Evolutionary conservation across 35 echinoderm and acorn worm species (phyloP), one percentile per base, ranked within the genome.

Genomic region (Diadema setosum): DNA sequence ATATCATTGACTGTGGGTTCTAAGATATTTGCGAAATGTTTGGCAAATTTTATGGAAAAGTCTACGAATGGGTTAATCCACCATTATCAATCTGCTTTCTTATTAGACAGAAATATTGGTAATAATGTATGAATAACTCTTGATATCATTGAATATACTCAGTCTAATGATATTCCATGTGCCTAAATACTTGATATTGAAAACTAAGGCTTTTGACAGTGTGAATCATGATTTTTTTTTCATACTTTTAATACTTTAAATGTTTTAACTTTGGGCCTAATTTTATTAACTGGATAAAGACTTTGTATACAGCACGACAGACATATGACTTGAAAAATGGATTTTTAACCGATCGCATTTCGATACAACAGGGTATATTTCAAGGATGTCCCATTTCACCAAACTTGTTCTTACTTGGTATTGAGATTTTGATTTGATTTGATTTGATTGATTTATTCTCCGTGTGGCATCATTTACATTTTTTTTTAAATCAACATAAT

Each of bases 161-260:
- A 58, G 5, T 5, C 17, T 58, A 20, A 84, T 58, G 30, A 84
- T 33, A 84, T 84, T 12, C 82, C 84, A 8, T 32, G 64, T 5
- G 35, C 64, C 24, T 26, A 48, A 5, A 36, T 73, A 14, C 3
- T 74, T 2, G 64, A 87, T 73, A 70, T 87, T 20, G 85, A 87
- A 49, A n/a, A n/a, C n/a, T n/a, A 87, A 87, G 29, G 65, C 85
- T 6, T 87, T 87, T 69, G 63, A 73, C 27, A 70, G 48, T 26
- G 16, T 48, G 37, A 50, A 59, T 45, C 36, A 73, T 65, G 44
- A 25, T 49, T 87, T 75, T 87, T 76, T 9, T 36, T 76, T 23
- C 63, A 70, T 2, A 39, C 39, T 67, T n/a, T n/a, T n/a, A n/a
- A n/a, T n/a, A n/a, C n/a, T 83, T 83, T 17, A 83, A 83, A 56